Conservation (phyloP, 2,797 vertebrate genomes). For the Rhinoraja longicauda region DNA sequence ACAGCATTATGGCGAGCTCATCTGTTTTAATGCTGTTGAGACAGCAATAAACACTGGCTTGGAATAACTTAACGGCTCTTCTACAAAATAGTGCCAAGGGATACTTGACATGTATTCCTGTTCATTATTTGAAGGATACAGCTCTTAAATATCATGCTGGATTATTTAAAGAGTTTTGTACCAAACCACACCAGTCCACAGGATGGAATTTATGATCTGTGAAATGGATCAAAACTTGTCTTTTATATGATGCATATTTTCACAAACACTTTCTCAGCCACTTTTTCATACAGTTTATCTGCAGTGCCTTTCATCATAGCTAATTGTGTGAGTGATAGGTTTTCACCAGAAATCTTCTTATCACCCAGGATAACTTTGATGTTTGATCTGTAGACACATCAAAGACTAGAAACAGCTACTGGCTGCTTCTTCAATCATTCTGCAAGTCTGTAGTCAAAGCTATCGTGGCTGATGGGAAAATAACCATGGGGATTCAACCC, state of each 20-base stretch:
- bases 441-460: neutral
- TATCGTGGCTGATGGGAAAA: neutral
- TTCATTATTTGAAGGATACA: neutral
- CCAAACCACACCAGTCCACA: neutral
- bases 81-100: too few species aligned
- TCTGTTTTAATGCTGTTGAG: too few species aligned
- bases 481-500: neutral
- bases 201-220: neutral
- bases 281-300: slow-evolving; percentile 9
- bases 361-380: neutral
- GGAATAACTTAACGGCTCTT: too few species aligned
- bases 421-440: neutral
- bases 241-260: neutral
- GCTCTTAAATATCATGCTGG: neutral
- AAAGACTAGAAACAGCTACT: neutral
- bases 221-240: neutral
- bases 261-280: neutral
- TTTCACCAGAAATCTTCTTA: neutral
- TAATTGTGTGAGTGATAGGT: neutral
- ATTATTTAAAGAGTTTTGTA: neutral
- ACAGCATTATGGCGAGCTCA: too few species aligned
- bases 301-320: neutral
- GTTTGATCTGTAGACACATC: neutral
- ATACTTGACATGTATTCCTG: too few species aligned
- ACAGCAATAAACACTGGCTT: too few species aligned